Percentiles rank a stretch among this genome's conserved stretches.
Conservation (phyloP, 1,140 invertebrate species). For the Cydia fagiglandana region DNA sequence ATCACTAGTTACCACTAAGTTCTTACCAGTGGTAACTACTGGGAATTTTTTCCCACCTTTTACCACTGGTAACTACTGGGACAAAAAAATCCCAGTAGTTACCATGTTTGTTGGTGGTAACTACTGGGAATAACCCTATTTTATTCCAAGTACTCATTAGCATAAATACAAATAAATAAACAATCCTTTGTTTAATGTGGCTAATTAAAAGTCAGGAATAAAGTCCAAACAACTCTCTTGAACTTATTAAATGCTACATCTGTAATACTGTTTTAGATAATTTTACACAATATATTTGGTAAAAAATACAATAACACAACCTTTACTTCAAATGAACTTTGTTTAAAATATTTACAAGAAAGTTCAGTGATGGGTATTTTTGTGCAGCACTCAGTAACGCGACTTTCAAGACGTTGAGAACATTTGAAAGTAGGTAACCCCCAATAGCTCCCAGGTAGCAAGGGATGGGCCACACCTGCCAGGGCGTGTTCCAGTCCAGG, state of each 20-base stretch:
- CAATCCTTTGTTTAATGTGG: background rate
- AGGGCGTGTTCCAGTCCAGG: constrained; percentile 94
- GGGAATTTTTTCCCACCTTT: no score
- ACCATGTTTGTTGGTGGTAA: no score
- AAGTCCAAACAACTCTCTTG: no score
- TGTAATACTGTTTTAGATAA: constrained; percentile 36
- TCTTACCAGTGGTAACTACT: no score
- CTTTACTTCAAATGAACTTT: constrained; percentile 52
- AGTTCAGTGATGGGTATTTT: constrained; percentile 60
- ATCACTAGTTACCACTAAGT: no score
- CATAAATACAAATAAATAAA: background rate
- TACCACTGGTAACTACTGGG: no score
- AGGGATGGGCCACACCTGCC: constrained; percentile 92
- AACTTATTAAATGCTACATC: background rate
- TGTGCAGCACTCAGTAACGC: constrained; percentile 56
- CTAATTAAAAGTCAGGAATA: no score
- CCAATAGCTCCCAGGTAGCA: constrained; percentile 85
- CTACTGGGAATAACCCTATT: no score
- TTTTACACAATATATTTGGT: constrained; percentile 30
- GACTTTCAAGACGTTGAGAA: constrained; percentile 76
- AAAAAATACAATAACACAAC: constrained; percentile 38
- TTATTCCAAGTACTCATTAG: background rate
- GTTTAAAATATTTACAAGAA: constrained; percentile 61
- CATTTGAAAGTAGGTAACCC: constrained; percentile 82
- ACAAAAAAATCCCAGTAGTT: no score